phyloP scores from a whole-genome alignment of 2,888 invertebrate genomes.

The Campoplex nolae region DNA sequence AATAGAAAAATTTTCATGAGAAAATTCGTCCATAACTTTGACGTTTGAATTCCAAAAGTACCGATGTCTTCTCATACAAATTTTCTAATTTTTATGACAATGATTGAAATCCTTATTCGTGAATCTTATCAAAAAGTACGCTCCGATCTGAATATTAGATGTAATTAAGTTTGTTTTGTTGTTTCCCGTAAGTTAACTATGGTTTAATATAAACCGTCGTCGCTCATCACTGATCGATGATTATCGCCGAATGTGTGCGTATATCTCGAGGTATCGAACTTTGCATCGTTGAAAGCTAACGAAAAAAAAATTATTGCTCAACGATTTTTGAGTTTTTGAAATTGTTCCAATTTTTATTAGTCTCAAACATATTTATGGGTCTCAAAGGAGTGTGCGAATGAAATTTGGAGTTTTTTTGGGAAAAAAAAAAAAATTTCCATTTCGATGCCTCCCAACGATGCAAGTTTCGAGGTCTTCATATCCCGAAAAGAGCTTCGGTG shows the following conservation, averaged over 20 bases:
- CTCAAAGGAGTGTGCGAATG: not conserved
- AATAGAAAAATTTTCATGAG: not conserved
- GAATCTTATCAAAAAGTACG: conserved; percentile 2
- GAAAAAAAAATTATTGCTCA: not conserved
- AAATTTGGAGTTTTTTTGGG: not conserved
- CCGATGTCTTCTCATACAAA: not conserved
- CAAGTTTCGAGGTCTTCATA: not conserved
- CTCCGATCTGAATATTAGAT: conserved; percentile 1
- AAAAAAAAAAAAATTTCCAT: not conserved
- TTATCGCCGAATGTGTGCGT: conserved; percentile 14
- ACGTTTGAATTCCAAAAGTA: not conserved
- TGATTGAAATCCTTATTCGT: not conserved
- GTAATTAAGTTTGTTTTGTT: not conserved
- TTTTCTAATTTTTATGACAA: not conserved
- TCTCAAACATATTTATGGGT: not conserved
- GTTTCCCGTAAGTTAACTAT: conserved; percentile 46
- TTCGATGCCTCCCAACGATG: not conserved
- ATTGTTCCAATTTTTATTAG: not conserved
- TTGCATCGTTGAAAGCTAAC: not conserved
- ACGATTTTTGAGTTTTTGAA: not conserved
- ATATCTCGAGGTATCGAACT: not conserved
- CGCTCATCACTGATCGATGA: conserved; percentile 17
- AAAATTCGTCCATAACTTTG: not conserved
- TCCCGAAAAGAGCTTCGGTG: not conserved
- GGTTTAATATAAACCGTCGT: conserved; percentile 80